Conservation (phyloP, 2,113 vertebrate species). For the Peromyscus maniculatus region DNA sequence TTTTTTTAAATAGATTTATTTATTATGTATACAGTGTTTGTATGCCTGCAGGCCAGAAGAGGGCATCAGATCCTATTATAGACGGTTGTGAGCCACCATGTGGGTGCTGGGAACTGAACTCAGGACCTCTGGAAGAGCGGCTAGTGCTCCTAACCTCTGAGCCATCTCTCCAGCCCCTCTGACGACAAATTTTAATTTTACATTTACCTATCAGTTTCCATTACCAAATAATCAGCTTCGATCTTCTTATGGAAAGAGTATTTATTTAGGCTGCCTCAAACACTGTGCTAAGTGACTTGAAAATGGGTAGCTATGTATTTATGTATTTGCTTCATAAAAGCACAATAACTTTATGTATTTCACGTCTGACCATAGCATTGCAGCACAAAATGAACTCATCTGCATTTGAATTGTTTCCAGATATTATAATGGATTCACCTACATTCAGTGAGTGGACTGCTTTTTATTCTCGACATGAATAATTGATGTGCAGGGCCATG, state of each 20-base stretch:
- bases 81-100: too few relatives aligned
- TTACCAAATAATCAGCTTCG: conserved; percentile 25
- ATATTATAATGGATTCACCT: not conserved
- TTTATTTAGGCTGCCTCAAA: not conserved
- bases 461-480: not conserved
- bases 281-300: not conserved
- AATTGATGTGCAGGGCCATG: not conserved
- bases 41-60: too few relatives aligned
- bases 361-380: not conserved
- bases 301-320: not conserved
- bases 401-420: not conserved
- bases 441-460: not conserved
- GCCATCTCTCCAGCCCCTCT: too few relatives aligned
- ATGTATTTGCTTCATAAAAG: not conserved
- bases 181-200: conserved; percentile 7
- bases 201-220: not conserved
- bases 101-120: too few relatives aligned
- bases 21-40: too few relatives aligned
- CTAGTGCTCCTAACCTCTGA: too few relatives aligned
- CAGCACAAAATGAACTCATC: not conserved
- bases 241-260: not conserved
- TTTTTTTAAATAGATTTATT: too few relatives aligned
- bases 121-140: too few relatives aligned
- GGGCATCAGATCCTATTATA: too few relatives aligned
- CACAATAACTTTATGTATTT: conserved; percentile 10